Percentiles rank a stretch among this genome's conserved stretches.
Evolutionary conservation across 2,797 vertebrate genomes (phyloP).

Genomic region (Typhlichthys subterraneus): DNA sequence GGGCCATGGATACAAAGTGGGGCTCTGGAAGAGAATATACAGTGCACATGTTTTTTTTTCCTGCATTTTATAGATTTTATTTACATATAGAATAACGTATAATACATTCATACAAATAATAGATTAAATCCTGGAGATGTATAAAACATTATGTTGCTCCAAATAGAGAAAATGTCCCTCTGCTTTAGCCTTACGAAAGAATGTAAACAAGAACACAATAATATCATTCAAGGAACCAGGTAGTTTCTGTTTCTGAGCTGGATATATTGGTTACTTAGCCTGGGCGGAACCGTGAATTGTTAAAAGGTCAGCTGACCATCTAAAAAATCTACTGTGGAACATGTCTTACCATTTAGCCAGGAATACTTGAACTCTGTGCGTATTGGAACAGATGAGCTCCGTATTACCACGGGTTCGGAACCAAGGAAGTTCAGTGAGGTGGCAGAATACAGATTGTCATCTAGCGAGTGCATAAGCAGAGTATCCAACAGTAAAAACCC

Average conservation of each 20-base stretch:
- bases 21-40: slow-evolving; percentile 49
- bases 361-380: slow-evolving; percentile 77
- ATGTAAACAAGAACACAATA: too few species aligned
- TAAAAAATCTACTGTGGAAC: not conserved
- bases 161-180: not conserved
- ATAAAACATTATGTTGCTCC: not conserved
- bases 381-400: slow-evolving; percentile 62
- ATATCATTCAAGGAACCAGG: too few species aligned
- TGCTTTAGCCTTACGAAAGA: not conserved
- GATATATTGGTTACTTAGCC: too few species aligned
- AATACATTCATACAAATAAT: too few species aligned
- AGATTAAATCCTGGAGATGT: not conserved
- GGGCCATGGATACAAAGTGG: slow-evolving; percentile 79
- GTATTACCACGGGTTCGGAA: slow-evolving; percentile 73
- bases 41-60: too few species aligned
- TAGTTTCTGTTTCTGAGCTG: too few species aligned
- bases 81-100: too few species aligned
- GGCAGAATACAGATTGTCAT: slow-evolving; percentile 78
- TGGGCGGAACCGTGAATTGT: too few species aligned
- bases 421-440: slow-evolving; percentile 85
- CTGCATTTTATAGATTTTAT: too few species aligned
- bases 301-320: not conserved
- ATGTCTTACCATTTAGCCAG: slow-evolving; percentile 77
- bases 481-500: not conserved
- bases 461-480: slow-evolving; percentile 51